Evolutionary conservation across 1,140 invertebrate genomes (phyloP).

Genomic region (Armadillidium nasatum): DNA sequence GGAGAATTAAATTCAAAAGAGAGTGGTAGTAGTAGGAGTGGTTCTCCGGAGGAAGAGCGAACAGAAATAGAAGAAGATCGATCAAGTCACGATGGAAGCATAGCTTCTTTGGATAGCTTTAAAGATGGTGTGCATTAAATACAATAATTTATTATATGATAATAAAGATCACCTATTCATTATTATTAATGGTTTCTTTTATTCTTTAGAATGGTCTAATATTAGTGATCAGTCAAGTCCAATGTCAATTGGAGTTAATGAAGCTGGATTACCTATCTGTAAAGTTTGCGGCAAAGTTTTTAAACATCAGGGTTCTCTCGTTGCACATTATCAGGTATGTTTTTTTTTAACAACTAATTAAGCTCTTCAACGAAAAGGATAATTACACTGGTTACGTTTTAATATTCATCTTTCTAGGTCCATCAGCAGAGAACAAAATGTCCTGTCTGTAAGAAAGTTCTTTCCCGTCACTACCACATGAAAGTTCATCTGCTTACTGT

Average conservation of each 20-base stretch:
- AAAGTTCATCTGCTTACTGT: conserved; percentile 59
- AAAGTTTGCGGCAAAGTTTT: conserved; percentile 43
- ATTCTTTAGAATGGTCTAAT: conserved; percentile 25
- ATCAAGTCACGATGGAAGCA: not conserved
- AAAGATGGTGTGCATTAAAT: conserved; percentile 1
- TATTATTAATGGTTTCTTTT: not conserved
- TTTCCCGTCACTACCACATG: conserved; percentile 62
- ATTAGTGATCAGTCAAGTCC: conserved; percentile 25
- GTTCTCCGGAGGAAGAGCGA: not conserved
- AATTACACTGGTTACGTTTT: too few relatives aligned
- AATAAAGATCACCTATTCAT: not conserved
- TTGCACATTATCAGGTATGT: conserved; percentile 42
- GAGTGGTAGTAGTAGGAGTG: not conserved
- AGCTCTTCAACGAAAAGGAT: too few relatives aligned
- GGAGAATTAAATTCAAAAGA: not conserved
- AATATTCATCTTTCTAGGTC: conserved; percentile 27
- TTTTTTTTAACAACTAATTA: not conserved
- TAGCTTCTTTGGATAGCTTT: not conserved
- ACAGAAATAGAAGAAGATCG: not conserved
- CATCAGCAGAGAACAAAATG: conserved; percentile 47
- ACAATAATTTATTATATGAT: not conserved
- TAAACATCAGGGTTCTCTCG: conserved; percentile 44
- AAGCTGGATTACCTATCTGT: conserved; percentile 40
- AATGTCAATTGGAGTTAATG: conserved; percentile 22
- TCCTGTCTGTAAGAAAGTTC: conserved; percentile 52